Conservation (phyloP, 2,797 vertebrate genomes). For the Orientallactaga sibirica region DNA sequence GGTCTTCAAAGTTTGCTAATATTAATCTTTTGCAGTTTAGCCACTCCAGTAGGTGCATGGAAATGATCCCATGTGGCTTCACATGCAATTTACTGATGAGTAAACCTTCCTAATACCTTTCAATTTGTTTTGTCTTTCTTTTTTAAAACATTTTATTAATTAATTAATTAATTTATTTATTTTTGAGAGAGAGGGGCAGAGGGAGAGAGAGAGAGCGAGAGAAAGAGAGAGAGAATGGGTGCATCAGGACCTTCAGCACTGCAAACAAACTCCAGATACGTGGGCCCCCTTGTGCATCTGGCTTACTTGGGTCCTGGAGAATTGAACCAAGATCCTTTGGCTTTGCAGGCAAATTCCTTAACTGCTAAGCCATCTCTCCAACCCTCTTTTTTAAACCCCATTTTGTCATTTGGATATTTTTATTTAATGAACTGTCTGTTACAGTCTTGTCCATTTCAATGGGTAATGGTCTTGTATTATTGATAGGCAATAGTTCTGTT, state of each 20-base stretch:
- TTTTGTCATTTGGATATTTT: background rate
- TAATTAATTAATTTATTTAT: too few relatives aligned
- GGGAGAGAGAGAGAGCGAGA: too few relatives aligned
- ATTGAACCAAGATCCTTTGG: too few relatives aligned
- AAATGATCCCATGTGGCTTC: background rate
- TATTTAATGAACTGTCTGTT: background rate
- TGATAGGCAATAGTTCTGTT: background rate
- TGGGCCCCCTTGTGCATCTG: too few relatives aligned
- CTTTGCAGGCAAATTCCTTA: too few relatives aligned
- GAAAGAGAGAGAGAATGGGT: too few relatives aligned
- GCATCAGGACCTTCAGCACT: too few relatives aligned
- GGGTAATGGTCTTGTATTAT: background rate
- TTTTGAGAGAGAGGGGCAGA: too few relatives aligned
- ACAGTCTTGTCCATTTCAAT: background rate
- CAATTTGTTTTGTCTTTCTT: background rate
- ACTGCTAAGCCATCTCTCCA: too few relatives aligned
- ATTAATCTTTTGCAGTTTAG: background rate
- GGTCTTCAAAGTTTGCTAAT: background rate
- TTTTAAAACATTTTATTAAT: too few relatives aligned
- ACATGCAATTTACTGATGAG: conserved; percentile 22
- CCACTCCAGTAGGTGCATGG: background rate
- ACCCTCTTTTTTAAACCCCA: background rate
- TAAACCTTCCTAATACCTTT: conserved; percentile 22
- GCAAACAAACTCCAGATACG: too few relatives aligned
- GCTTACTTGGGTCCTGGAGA: too few relatives aligned